These are phyloP conservation scores for Zaprionus vittiger DNA, from an alignment of 1,140 invertebrate genomes.

Conservation along the genomic window DNA sequence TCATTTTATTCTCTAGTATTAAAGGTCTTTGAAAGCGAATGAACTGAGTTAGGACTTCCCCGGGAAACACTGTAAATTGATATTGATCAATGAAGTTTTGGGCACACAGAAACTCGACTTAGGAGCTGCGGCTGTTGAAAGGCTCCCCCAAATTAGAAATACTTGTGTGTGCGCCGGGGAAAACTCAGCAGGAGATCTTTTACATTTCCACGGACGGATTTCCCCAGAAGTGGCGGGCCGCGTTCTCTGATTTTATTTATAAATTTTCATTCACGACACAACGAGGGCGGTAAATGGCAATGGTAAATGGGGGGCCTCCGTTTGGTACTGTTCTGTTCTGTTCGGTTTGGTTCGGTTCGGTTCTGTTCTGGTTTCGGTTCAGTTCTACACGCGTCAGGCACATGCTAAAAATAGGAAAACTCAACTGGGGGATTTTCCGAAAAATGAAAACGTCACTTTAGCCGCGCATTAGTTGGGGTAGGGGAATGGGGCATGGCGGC, in stretches of 20 bases:
- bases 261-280: conserved; percentile 54
- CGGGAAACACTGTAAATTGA: neutral
- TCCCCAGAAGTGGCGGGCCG: conserved; percentile 44
- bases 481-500: neutral
- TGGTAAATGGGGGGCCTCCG: conserved; percentile 17
- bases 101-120: neutral
- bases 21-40: conserved; percentile 50
- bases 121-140: conserved; percentile 8
- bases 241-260: conserved; percentile 49
- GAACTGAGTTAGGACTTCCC: neutral
- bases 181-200: conserved; percentile 59
- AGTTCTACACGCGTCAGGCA: conserved; percentile 37
- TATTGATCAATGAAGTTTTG: neutral
- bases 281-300: conserved; percentile 47
- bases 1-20: conserved; percentile 19
- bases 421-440: conserved; percentile 56
- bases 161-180: conserved; percentile 22
- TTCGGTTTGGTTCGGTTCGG: conserved; percentile 12
- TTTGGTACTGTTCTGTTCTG: neutral
- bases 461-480: conserved; percentile 42
- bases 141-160: conserved; percentile 24
- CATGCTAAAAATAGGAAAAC: conserved; percentile 44
- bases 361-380: conserved; percentile 18
- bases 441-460: conserved; percentile 60
- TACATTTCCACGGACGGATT: conserved; percentile 57